A percentile compares a stretch with the other conserved stretches of the same genome.
Evolutionary conservation across 2,113 vertebrate genomes (phyloP).

Genomic region (Xenus cinereus): DNA sequence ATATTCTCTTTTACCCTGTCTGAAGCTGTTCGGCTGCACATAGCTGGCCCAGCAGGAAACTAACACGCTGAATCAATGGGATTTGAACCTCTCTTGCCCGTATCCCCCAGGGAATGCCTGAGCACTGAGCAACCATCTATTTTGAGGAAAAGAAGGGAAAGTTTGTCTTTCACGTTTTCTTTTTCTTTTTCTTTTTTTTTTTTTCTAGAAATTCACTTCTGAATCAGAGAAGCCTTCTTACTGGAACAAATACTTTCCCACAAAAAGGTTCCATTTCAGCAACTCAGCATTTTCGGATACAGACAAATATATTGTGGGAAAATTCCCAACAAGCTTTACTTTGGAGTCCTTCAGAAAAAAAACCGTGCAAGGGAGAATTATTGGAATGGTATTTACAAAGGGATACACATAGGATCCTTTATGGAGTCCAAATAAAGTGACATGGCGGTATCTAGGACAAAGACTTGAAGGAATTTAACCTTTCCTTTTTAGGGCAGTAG

Average conservation of each 20-base stretch:
- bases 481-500: background rate
- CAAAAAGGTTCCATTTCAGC: background rate
- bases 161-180: background rate
- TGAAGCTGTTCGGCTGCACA: background rate
- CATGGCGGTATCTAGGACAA: background rate
- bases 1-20: background rate
- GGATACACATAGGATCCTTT: background rate
- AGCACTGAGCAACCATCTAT: background rate
- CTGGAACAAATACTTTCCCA: slow-evolving; percentile 35
- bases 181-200: background rate
- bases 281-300: slow-evolving; percentile 27
- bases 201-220: background rate
- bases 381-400: slow-evolving; percentile 17
- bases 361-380: background rate
- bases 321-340: slow-evolving; percentile 33
- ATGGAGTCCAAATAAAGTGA: background rate
- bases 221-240: slow-evolving; percentile 30
- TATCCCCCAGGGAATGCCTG: background rate
- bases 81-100: background rate
- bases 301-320: slow-evolving; percentile 55
- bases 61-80: background rate
- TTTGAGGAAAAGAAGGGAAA: slow-evolving; percentile 7
- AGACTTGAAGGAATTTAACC: slow-evolving; percentile 36
- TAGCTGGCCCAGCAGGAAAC: background rate
- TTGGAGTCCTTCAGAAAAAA: background rate